Evolutionary conservation across 2,888 invertebrate genomes (phyloP).

Genomic region (Gortyna flavago): DNA sequence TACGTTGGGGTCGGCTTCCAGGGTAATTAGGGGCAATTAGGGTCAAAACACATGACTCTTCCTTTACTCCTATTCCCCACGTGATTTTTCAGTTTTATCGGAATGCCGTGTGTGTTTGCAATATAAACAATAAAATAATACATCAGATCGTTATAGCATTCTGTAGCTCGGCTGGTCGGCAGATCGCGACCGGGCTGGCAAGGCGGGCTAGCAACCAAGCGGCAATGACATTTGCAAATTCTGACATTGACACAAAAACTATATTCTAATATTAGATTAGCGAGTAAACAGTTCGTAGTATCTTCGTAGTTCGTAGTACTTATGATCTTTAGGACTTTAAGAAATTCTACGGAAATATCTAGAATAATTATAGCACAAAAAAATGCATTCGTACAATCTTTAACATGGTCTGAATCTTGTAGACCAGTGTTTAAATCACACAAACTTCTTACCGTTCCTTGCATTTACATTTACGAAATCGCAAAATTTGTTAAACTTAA

Average conservation of each 20-base stretch:
- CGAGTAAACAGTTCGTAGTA: constrained; percentile 43
- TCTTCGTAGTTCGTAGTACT: too few relatives aligned
- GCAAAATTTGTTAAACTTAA: too few relatives aligned
- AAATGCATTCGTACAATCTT: too few relatives aligned
- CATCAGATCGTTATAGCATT: neutral
- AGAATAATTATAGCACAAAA: too few relatives aligned
- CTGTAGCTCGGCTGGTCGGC: neutral
- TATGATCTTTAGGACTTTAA: neutral
- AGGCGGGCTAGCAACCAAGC: constrained; percentile 34
- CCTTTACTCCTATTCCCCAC: neutral
- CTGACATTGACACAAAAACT: constrained; percentile 60
- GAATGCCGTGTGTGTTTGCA: neutral
- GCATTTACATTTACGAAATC: too few relatives aligned
- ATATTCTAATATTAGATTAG: constrained; percentile 45
- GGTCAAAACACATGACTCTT: neutral
- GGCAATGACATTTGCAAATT: constrained; percentile 57
- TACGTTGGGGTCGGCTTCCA: too few relatives aligned
- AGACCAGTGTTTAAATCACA: too few relatives aligned
- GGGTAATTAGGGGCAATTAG: neutral
- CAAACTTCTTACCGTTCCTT: too few relatives aligned
- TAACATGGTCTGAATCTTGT: too few relatives aligned
- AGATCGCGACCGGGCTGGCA: constrained; percentile 25
- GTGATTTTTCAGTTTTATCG: neutral
- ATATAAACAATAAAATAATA: neutral
- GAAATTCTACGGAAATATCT: too few relatives aligned